Conservation (phyloP, 2,113 vertebrate genomes). For the Eudorcas thomsonii region DNA sequence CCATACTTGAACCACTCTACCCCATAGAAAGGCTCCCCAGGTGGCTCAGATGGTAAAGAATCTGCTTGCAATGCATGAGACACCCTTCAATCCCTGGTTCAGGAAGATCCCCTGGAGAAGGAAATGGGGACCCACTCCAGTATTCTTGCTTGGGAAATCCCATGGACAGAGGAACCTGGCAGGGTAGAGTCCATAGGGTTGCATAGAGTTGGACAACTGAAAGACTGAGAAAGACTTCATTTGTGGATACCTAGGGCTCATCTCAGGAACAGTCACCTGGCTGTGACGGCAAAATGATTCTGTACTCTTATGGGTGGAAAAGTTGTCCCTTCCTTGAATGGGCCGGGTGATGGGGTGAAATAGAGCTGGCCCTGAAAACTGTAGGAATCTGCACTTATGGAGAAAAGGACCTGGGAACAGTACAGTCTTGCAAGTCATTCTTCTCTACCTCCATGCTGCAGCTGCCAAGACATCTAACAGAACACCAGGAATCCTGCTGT, state of each 20-base stretch:
- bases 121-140: not conserved
- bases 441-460: not conserved
- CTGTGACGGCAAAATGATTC: not conserved
- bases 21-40: not conserved
- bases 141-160: not conserved
- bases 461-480: not conserved
- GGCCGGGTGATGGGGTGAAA: not conserved
- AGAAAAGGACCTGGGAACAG: not conserved
- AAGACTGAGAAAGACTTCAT: not conserved
- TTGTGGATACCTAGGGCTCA: not conserved
- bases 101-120: not conserved
- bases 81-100: not conserved
- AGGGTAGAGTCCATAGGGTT: not conserved
- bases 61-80: not conserved
- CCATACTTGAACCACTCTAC: not conserved
- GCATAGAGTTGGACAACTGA: not conserved
- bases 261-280: not conserved
- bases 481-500: not conserved
- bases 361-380: not conserved
- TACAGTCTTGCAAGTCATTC: not conserved
- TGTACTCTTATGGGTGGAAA: not conserved
- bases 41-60: not conserved
- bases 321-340: not conserved
- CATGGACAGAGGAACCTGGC: not conserved
- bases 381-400: not conserved